Percentiles rank a stretch among this genome's conserved stretches.
These are phyloP conservation scores for Volucella zonaria DNA, from an alignment of 2,888 invertebrate genomes.

Conservation along the genomic window DNA sequence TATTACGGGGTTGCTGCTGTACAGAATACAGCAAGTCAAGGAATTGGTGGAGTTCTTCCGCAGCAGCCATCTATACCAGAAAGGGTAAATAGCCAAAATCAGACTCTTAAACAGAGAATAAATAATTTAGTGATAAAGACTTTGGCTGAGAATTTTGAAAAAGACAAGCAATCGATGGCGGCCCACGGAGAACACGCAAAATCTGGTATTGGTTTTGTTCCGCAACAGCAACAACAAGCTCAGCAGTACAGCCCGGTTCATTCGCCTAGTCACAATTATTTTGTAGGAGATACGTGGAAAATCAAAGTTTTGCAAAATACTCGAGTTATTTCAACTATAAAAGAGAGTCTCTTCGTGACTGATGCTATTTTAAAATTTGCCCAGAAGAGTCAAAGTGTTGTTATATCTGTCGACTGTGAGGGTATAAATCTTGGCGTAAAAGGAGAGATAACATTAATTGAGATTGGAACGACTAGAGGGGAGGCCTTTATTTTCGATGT, in stretches of 20 bases:
- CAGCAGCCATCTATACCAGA: conserved; percentile 79
- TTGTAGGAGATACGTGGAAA: conserved; percentile 90
- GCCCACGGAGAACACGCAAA: conserved; percentile 73
- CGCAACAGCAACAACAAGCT: conserved; percentile 76
- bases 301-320: conserved; percentile 91
- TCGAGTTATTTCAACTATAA: conserved; percentile 90
- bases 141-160: conserved; percentile 91
- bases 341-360: conserved; percentile 90
- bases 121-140: conserved; percentile 94
- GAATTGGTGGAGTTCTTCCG: conserved; percentile 16
- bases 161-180: conserved; percentile 81
- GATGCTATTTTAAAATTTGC: conserved; percentile 87
- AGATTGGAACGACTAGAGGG: conserved; percentile 91
- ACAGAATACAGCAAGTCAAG: conserved; percentile 43
- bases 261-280: conserved; percentile 81
- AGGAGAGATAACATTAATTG: conserved; percentile 93
- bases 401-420: conserved; percentile 95
- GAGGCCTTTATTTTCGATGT: conserved; percentile 94
- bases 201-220: conserved; percentile 74
- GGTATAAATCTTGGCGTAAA: conserved; percentile 95
- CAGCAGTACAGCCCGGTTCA: conserved; percentile 79
- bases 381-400: conserved; percentile 83
- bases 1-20: conserved; percentile 81
- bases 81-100: conserved; percentile 84
- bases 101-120: conserved; percentile 93